Evolutionary conservation across 2,888 invertebrate species (phyloP).

Genomic region (Stenoptilia bipunctidactyla): DNA sequence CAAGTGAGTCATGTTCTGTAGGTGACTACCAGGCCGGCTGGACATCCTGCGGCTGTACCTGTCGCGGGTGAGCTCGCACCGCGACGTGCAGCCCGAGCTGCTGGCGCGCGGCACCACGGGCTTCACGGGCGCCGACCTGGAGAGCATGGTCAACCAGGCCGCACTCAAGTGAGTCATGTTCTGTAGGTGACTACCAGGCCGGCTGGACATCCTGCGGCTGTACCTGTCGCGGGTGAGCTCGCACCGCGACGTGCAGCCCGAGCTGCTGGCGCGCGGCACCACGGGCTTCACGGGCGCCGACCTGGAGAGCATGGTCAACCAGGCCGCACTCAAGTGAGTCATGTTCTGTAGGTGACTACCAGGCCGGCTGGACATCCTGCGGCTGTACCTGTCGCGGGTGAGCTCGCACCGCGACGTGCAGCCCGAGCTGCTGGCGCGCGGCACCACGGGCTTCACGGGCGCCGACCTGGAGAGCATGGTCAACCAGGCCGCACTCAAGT

Average conservation of each 20-base stretch:
- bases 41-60: too few relatives aligned
- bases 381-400: too few relatives aligned
- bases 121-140: background rate
- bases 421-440: background rate
- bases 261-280: too few relatives aligned
- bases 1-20: background rate
- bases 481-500: background rate
- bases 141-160: background rate
- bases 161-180: background rate
- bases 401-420: too few relatives aligned
- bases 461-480: background rate
- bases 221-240: too few relatives aligned
- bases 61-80: too few relatives aligned
- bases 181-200: background rate
- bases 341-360: background rate
- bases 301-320: background rate
- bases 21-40: background rate
- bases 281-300: background rate
- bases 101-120: background rate
- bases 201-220: too few relatives aligned
- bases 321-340: background rate
- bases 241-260: too few relatives aligned
- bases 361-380: too few relatives aligned
- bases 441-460: background rate
- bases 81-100: too few relatives aligned